These are phyloP conservation scores for Chamaetylas fuelleborni DNA, from an alignment of 2,113 vertebrate species.

Conservation along the genomic window DNA sequence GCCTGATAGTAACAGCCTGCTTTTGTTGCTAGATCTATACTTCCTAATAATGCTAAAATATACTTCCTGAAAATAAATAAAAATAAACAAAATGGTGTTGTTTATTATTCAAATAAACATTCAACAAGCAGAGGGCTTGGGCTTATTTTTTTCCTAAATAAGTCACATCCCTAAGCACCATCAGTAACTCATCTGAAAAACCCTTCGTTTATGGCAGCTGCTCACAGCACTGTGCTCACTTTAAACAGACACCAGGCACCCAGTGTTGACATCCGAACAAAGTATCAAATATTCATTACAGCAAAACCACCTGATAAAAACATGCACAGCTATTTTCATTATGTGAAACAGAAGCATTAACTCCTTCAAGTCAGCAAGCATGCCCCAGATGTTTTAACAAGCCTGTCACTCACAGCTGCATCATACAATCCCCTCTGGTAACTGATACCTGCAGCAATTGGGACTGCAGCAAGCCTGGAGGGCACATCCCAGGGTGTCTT, in stretches of 20 bases:
- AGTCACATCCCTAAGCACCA: not conserved
- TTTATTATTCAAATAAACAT: not conserved
- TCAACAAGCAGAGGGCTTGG: not conserved
- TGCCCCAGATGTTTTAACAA: rapidly evolving
- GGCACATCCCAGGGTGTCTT: rapidly evolving
- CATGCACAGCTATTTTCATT: not conserved
- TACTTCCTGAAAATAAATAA: not conserved
- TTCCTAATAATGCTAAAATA: not conserved
- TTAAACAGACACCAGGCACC: not conserved
- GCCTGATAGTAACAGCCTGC: too few relatives aligned
- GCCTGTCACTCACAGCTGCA: not conserved
- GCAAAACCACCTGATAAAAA: not conserved
- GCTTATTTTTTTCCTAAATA: not conserved
- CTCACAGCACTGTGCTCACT: not conserved
- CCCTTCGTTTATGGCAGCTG: not conserved
- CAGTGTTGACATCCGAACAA: not conserved
- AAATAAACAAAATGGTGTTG: not conserved
- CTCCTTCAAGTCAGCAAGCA: not conserved
- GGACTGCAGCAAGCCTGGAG: not conserved
- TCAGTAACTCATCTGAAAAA: not conserved
- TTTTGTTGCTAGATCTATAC: not conserved
- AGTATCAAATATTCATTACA: not conserved
- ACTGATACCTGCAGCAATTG: not conserved
- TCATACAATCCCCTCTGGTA: not conserved
- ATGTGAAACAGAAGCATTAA: rapidly evolving